Percentiles rank a stretch among this genome's conserved stretches.
phyloP scores from a whole-genome alignment of 1,140 invertebrate genomes.

The Manduca sexta region DNA sequence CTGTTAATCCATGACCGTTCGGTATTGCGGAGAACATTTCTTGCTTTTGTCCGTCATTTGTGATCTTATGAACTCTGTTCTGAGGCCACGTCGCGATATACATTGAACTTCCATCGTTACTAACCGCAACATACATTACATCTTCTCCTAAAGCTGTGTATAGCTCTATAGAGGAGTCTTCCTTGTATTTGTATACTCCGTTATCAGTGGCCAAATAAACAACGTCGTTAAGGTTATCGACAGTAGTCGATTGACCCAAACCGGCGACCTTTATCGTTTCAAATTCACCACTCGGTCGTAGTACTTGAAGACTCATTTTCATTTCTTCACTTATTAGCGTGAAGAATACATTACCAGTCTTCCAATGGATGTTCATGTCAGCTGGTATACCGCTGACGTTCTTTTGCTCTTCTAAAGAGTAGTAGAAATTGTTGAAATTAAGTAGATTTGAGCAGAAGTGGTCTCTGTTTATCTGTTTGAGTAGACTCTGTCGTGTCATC shows the following conservation, averaged over 20 bases:
- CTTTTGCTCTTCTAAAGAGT: conserved; percentile 33
- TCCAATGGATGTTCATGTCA: conserved; percentile 61
- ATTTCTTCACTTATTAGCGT: conserved; percentile 59
- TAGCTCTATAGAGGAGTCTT: conserved; percentile 41
- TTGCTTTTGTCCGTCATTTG: conserved; percentile 44
- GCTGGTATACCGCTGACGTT: conserved; percentile 51
- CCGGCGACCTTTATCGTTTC: conserved; percentile 51
- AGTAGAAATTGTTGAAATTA: conserved; percentile 51
- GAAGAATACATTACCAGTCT: conserved; percentile 52
- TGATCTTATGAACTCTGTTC: conserved; percentile 55
- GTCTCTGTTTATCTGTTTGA: conserved; percentile 24
- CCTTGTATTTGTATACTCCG: conserved; percentile 61
- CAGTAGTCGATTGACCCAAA: conserved; percentile 49
- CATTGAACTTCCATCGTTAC: conserved; percentile 42
- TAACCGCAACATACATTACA: conserved; percentile 56
- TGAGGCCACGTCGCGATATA: conserved; percentile 64
- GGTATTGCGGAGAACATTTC: conserved; percentile 46
- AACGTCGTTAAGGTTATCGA: conserved; percentile 64
- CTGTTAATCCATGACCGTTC: conserved; percentile 54
- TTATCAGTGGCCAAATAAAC: conserved; percentile 64
- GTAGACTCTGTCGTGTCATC: conserved; percentile 36
- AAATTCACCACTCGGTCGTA: conserved; percentile 40
- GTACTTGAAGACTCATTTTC: conserved; percentile 54
- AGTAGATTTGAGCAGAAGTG: conserved; percentile 39
- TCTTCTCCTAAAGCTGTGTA: conserved; percentile 55